These are phyloP conservation scores for Hyphantria cunea DNA, from an alignment of 1,140 invertebrate species.

Conservation along the genomic window DNA sequence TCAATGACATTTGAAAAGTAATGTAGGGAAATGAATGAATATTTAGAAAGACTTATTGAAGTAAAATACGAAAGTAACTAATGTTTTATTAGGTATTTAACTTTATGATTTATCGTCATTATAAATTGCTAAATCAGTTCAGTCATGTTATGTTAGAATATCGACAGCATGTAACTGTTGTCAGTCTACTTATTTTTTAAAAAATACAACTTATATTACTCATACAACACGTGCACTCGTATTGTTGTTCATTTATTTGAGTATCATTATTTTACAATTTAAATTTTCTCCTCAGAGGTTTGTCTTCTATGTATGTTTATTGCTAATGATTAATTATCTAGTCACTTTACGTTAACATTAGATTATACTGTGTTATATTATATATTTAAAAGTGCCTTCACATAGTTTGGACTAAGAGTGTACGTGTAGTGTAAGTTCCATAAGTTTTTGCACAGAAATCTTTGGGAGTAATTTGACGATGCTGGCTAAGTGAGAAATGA, in stretches of 20 bases:
- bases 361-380: conserved; percentile 34
- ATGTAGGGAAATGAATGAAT: conserved; percentile 78
- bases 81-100: conserved; percentile 75
- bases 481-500: conserved; percentile 16
- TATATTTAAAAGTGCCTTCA: conserved; percentile 74
- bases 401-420: conserved; percentile 52
- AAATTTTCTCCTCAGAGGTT: not conserved
- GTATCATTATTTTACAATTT: not conserved
- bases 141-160: conserved; percentile 21
- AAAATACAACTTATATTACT: not conserved
- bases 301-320: not conserved
- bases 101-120: conserved; percentile 58
- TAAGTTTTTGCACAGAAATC: conserved; percentile 5
- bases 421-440: conserved; percentile 33
- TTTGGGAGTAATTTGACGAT: conserved; percentile 39
- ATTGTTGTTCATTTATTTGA: not conserved
- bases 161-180: conserved; percentile 13
- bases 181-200: conserved; percentile 30
- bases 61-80: conserved; percentile 79
- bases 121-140: conserved; percentile 35
- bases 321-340: not conserved
- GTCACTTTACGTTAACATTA: conserved; percentile 12
- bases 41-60: conserved; percentile 82
- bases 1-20: conserved; percentile 77
- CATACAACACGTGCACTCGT: conserved; percentile 21